These are phyloP conservation scores for Drosophila atroscutellata DNA, from an alignment of 2,888 invertebrate species.

Conservation along the genomic window DNA sequence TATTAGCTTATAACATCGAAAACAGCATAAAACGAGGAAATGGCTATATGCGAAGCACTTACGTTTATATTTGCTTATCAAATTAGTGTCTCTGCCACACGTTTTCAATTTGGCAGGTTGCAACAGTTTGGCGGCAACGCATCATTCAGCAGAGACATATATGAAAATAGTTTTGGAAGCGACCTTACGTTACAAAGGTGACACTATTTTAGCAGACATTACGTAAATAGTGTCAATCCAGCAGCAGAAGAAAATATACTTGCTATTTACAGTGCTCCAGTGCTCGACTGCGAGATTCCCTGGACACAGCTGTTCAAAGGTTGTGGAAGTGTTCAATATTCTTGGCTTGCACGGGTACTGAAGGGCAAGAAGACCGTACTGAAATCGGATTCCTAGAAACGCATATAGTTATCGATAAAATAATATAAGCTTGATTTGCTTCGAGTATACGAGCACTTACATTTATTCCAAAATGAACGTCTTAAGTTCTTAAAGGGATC, in stretches of 20 bases:
- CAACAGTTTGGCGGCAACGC: conserved; percentile 35
- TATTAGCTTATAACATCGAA: conserved; percentile 39
- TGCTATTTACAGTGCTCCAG: background rate
- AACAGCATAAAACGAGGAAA: conserved; percentile 13
- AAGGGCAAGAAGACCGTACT: background rate
- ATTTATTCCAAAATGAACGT: background rate
- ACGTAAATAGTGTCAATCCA: background rate
- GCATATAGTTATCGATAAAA: background rate
- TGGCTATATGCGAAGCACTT: conserved; percentile 29
- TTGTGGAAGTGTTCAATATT: background rate
- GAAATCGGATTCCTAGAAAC: too few species aligned
- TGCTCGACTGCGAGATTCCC: background rate
- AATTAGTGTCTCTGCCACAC: conserved; percentile 74
- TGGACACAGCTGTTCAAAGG: background rate
- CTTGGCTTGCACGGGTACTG: background rate
- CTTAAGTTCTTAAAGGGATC: background rate
- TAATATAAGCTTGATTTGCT: background rate
- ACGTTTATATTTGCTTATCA: conserved; percentile 63
- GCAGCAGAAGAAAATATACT: background rate
- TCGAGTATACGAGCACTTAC: background rate
- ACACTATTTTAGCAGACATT: background rate
- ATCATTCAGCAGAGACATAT: background rate
- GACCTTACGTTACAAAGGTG: background rate
- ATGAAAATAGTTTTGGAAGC: background rate
- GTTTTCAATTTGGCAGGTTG: conserved; percentile 68